Percentiles rank a stretch among this genome's conserved stretches.
Conservation (phyloP, 2,797 vertebrate genomes). For the Cryptoblepharus egeriae region DNA sequence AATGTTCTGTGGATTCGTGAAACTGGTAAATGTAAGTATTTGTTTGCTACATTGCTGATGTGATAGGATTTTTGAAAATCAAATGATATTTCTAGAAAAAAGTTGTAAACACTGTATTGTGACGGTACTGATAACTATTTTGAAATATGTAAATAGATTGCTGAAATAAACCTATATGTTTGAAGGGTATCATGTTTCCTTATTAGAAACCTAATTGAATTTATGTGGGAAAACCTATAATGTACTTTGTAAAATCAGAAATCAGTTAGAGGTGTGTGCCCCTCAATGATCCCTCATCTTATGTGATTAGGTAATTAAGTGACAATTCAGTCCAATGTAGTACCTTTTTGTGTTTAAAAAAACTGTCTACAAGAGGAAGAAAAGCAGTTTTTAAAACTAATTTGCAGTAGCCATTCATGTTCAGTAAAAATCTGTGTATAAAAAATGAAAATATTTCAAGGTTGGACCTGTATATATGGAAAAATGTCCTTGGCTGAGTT, state of each 20-base stretch:
- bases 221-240: background rate
- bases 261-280: no score
- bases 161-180: conserved; percentile 75
- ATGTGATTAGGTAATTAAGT: no score
- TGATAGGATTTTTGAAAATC: conserved; percentile 81
- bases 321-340: no score
- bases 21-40: conserved; percentile 58
- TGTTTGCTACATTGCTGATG: conserved; percentile 66
- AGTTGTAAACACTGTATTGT: conserved; percentile 68
- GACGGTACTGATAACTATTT: conserved; percentile 67
- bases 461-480: no score
- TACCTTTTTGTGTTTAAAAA: no score
- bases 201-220: conserved; percentile 20
- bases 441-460: no score
- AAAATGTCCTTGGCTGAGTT: no score
- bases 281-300: no score
- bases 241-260: background rate
- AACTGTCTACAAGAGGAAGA: no score
- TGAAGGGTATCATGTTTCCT: conserved; percentile 44
- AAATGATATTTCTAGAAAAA: conserved; percentile 66
- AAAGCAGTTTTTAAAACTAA: no score
- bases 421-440: no score
- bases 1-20: conserved; percentile 65
- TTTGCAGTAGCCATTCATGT: no score
- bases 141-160: conserved; percentile 73